Evolutionary conservation across 2,888 invertebrate genomes (phyloP).

Genomic region (Maniola hyperantus): DNA sequence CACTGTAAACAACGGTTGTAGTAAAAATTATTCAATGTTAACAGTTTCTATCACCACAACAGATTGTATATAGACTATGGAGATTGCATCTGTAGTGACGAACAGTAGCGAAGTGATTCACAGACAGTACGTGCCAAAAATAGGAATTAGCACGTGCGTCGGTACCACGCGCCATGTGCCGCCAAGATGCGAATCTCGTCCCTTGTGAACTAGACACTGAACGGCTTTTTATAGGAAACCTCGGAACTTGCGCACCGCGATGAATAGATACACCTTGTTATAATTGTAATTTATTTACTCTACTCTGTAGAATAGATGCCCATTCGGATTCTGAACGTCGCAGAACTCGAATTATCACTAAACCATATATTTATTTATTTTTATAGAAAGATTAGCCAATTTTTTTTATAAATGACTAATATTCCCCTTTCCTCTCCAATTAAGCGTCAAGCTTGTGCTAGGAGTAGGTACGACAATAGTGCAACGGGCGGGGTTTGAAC

Average conservation of each 20-base stretch:
- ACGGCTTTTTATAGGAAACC: slow-evolving; percentile 7
- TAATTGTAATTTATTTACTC: not conserved
- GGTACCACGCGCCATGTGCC: slow-evolving; percentile 36
- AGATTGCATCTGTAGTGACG: slow-evolving; percentile 10
- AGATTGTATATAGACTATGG: slow-evolving; percentile 1
- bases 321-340: not conserved
- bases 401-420: too few relatives aligned
- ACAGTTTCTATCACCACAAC: slow-evolving; percentile 7
- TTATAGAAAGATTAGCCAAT: too few relatives aligned
- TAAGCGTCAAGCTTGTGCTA: too few relatives aligned
- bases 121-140: slow-evolving; percentile 46
- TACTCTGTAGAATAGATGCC: not conserved
- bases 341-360: too few relatives aligned
- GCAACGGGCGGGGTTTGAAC: too few relatives aligned
- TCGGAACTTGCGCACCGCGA: not conserved
- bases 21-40: slow-evolving; percentile 1
- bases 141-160: slow-evolving; percentile 54
- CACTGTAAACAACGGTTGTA: not conserved
- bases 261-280: not conserved
- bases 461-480: too few relatives aligned
- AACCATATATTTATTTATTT: too few relatives aligned
- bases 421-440: too few relatives aligned
- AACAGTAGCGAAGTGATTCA: slow-evolving; percentile 33
- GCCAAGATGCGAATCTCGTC: slow-evolving; percentile 23
- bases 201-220: slow-evolving; percentile 15